Evolutionary conservation across 1,140 invertebrate species (phyloP), one percentile per base, ranked within the genome.

Genomic region (Andrena cerasifolii): DNA sequence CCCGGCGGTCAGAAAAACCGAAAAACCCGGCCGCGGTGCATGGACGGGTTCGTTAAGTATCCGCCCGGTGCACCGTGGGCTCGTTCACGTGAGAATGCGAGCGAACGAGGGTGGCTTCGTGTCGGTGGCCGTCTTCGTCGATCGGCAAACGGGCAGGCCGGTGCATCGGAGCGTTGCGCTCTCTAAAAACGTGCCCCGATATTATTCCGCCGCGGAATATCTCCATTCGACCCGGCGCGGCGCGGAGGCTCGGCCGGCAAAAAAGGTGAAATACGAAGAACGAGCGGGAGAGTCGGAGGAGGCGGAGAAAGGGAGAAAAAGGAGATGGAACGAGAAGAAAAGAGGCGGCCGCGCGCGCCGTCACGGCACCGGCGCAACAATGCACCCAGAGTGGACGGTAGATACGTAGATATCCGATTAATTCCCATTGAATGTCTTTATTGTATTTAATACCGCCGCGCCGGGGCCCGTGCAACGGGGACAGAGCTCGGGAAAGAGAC

Each of bases 391-490:
- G 63, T 81, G 67, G 63, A 86, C 81, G 84, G 80, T 87, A 88
- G 82, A 83, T 82, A 86, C 85, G 71, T 86, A 88, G 85, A 88
- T 90, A 89, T 89, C 91, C 88, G 91, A 91, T 92, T 90, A 91
- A 92, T 91, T 91, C 91, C 82, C 86, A 89, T 88, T 87, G 89
- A 89, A 92, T 89, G 89, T 92, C 91, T 92, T 90, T 91, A 92
- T 92, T 90, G 89, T 89, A 90, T 84, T 89, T 89, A 89, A 91
- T 88, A 88, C 86, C 80, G 45, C 79, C 58, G 66, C 31, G 12
- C 40, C n/a, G 51, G 54, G 12, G 66, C 45, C 16, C 16, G 33
- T 10, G 3, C 18, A 33, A 16, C 28, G 14, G 2, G 70, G 65
- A 31, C 33, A 14, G n/a, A 45, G 49, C n/a, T n/a, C n/a, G n/a